Evolutionary conservation across 2,113 vertebrate species (phyloP), one percentile per base, ranked within the genome.

Genomic region (Nematolebias whitei): DNA sequence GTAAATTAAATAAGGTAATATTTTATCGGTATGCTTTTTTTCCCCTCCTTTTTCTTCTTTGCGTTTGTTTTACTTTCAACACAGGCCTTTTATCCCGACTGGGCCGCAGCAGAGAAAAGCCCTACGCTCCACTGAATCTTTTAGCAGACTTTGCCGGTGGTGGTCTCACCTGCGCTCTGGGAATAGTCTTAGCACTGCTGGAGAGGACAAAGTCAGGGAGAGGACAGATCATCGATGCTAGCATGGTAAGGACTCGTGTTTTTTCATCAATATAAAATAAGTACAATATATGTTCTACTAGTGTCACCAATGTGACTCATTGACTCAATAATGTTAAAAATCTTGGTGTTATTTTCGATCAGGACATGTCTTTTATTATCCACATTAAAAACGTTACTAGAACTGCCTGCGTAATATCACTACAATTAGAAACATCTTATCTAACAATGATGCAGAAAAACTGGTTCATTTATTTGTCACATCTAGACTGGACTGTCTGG

Each of bases 81-180:
- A 0, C 69, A 99, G 97, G 98, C 66, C 89, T 99, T 54, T 78
- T 99, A 29, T 99, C 96, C 14, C 95, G 88, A 69, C 76, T 96
- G 77, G 96, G 97, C 68, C 91, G 93, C 24, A 93, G 92, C 12
- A 69, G 77, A 6, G 95, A 98, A 84, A 97, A 94, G 59, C 98
- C 96, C 0, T 91, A 87, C 0, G 87, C 95, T 3, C 98, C 97
- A 0, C 0, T 94, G 58, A 99, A 98, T 73, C 92, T 99, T 67
- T 26, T 98, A 57, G 97, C 95, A n/a, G 98, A 98, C 89, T 98
- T 98, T 63, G 95, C 91, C 32, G 98, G 98, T 0, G 98, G 97
- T 0, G 90, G 96, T 24, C 92, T 98, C 5, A 88, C 91, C 38
- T 99, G 98, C 1, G 85, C 95, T 0, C 5, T 99, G 70, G 98